These are phyloP conservation scores for Turnix velox DNA, from an alignment of 2,113 vertebrate genomes.

Conservation along the genomic window DNA sequence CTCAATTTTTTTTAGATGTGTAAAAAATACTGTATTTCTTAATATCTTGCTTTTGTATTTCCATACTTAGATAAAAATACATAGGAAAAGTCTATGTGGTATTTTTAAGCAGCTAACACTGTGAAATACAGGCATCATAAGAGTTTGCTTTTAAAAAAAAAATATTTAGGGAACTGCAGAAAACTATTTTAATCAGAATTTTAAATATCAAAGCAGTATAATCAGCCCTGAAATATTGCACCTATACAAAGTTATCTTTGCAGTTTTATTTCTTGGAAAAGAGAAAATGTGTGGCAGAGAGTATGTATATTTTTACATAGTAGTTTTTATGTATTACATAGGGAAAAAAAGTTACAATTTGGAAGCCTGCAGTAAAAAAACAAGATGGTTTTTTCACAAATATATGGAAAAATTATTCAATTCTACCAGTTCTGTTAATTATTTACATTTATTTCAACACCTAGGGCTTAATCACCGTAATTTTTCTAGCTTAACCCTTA, in stretches of 20 bases:
- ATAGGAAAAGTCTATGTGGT: not conserved
- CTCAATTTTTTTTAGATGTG: not conserved
- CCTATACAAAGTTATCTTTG: not conserved
- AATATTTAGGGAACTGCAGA: not conserved
- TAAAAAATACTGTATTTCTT: not conserved
- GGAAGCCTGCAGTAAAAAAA: not conserved
- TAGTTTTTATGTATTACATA: not conserved
- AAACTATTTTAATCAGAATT: not conserved
- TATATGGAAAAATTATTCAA: not conserved
- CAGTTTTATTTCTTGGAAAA: not conserved
- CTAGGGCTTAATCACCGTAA: not conserved
- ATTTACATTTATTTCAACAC: not conserved
- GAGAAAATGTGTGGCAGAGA: not conserved
- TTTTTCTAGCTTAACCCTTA: not conserved
- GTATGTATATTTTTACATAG: not conserved
- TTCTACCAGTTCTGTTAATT: not conserved
- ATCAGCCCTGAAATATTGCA: not conserved
- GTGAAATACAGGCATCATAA: not conserved
- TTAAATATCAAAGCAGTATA: not conserved
- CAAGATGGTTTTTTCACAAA: not conserved
- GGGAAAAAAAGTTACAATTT: not conserved
- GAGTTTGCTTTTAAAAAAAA: not conserved
- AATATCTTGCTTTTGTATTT: accelerated
- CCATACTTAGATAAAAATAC: not conserved
- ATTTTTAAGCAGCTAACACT: not conserved